phyloP scores from a whole-genome alignment of 2,797 vertebrate species.

The Falco columbarius region DNA sequence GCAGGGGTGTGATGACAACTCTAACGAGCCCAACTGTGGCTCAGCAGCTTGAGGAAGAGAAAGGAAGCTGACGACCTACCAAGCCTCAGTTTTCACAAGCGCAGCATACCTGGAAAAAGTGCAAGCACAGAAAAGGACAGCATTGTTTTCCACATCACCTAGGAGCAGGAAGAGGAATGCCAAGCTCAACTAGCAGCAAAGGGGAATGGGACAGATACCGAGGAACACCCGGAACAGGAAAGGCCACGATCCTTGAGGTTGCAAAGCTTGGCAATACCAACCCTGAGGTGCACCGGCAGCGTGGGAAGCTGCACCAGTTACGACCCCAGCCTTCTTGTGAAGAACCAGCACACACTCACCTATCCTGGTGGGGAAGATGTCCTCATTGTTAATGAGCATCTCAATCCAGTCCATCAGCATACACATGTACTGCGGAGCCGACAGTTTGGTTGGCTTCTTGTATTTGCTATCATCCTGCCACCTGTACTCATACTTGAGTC shows the following conservation, averaged over 20 bases:
- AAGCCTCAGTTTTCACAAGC: background rate
- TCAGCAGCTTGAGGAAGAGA: background rate
- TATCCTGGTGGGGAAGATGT: slow-evolving; percentile 93
- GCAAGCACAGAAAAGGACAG: background rate
- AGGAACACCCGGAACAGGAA: background rate
- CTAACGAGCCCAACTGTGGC: background rate
- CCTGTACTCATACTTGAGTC: slow-evolving; percentile 94
- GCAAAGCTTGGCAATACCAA: background rate
- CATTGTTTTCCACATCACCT: background rate
- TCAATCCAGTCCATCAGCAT: slow-evolving; percentile 99
- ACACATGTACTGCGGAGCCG: slow-evolving; percentile 94
- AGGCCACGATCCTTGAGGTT: background rate
- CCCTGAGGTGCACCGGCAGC: background rate
- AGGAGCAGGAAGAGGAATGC: background rate
- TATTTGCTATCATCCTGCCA: slow-evolving; percentile 96
- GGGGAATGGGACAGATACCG: background rate
- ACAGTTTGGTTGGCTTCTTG: slow-evolving; percentile 93
- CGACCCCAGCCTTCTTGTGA: rapidly evolving
- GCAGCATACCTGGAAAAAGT: background rate
- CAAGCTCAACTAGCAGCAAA: background rate
- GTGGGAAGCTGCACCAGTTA: background rate
- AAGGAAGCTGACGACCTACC: background rate
- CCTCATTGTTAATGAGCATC: slow-evolving; percentile 94
- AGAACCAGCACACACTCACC: slow-evolving; percentile 73
- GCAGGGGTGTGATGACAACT: background rate